Percentiles rank a stretch among this genome's conserved stretches.
Evolutionary conservation across 2,113 vertebrate species (phyloP).

Genomic region (Cnemophilus loriae): DNA sequence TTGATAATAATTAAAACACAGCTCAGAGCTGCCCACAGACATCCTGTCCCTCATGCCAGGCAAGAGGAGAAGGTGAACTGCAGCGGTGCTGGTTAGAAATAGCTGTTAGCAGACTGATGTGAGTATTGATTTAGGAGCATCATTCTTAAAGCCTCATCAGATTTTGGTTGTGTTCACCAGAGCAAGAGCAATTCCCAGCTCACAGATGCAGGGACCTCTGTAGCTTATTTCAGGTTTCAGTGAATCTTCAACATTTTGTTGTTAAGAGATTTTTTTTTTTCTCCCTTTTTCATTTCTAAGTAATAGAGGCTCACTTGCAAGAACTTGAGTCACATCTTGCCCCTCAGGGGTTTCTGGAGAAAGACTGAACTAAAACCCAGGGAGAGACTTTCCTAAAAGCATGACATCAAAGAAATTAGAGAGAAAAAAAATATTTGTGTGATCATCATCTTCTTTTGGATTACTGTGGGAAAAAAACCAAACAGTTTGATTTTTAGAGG

Average conservation of each 20-base stretch:
- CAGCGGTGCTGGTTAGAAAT: neutral
- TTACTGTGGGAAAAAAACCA: neutral
- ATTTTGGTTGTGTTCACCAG: neutral
- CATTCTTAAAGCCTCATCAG: neutral
- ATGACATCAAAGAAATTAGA: neutral
- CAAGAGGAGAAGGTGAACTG: neutral
- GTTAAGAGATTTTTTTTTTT: neutral
- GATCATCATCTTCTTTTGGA: neutral
- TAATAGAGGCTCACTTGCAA: neutral
- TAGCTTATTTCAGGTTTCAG: neutral
- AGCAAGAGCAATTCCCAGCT: neutral
- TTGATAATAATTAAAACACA: rapidly evolving
- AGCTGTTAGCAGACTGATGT: too few species aligned
- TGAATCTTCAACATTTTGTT: neutral
- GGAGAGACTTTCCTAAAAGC: neutral
- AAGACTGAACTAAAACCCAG: neutral
- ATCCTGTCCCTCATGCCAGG: neutral
- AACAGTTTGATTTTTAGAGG: neutral
- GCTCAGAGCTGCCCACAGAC: neutral
- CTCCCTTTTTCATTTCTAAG: neutral
- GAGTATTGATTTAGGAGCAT: neutral
- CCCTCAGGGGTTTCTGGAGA: neutral
- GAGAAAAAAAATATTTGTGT: neutral
- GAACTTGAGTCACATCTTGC: neutral
- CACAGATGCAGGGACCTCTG: neutral